A percentile compares a stretch with the other conserved stretches of the same genome.
Evolutionary conservation across 2,888 invertebrate species (phyloP).

Genomic region (Xanthia icteritia): DNA sequence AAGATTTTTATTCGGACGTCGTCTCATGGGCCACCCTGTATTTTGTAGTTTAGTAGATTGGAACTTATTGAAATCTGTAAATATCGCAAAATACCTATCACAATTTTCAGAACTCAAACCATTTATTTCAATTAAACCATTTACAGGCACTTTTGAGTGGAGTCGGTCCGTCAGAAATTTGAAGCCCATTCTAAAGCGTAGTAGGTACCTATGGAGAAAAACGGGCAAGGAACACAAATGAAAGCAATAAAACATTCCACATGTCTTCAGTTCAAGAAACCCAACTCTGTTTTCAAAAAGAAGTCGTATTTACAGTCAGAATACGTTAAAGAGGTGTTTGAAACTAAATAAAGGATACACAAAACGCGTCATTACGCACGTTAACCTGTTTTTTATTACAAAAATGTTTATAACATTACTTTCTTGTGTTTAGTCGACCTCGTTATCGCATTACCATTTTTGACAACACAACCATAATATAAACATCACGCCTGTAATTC

Average conservation of each 20-base stretch:
- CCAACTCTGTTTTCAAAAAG: background rate
- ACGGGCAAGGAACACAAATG: too few species aligned
- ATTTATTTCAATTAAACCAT: too few species aligned
- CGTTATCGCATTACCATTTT: background rate
- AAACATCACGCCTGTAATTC: background rate
- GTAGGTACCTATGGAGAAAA: too few species aligned
- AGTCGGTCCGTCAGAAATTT: too few species aligned
- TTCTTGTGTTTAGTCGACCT: background rate
- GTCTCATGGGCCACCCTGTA: background rate
- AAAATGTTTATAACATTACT: conserved; percentile 39
- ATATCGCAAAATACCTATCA: too few species aligned
- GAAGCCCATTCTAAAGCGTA: too few species aligned
- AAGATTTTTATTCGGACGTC: background rate
- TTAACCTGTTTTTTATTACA: conserved; percentile 31
- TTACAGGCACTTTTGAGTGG: too few species aligned
- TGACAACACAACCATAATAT: background rate
- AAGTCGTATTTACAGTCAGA: background rate
- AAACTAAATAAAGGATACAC: conserved; percentile 22
- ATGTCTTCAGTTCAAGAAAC: conserved; percentile 10
- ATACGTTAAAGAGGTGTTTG: background rate
- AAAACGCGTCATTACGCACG: conserved; percentile 16
- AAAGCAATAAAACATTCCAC: background rate
- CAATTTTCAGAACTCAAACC: too few species aligned
- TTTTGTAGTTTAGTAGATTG: background rate
- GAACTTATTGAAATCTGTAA: too few species aligned